These are phyloP conservation scores for Paguma larvata DNA, from an alignment of 2,797 vertebrate genomes.

Conservation along the genomic window DNA sequence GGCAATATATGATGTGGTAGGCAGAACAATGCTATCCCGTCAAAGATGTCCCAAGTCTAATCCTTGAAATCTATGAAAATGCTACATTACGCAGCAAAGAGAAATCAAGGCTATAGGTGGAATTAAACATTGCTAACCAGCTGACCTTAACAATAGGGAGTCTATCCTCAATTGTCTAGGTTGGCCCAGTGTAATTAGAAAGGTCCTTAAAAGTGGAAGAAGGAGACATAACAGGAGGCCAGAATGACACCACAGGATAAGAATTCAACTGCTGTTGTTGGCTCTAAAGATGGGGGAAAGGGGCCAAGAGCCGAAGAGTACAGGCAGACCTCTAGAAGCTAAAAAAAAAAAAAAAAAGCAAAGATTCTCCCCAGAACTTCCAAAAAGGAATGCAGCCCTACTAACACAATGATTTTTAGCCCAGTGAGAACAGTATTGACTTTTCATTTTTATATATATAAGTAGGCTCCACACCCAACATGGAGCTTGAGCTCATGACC, in stretches of 20 bases:
- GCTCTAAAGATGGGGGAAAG: neutral
- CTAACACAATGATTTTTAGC: neutral
- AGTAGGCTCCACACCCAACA: too few species aligned
- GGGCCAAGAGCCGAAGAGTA: neutral
- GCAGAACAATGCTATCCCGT: neutral
- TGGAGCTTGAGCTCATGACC: too few species aligned
- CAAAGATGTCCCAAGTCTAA: neutral
- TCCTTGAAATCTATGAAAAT: neutral
- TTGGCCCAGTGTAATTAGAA: neutral
- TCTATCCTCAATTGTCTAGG: neutral
- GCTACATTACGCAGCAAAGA: neutral
- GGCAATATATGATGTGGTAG: neutral
- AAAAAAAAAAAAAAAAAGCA: neutral
- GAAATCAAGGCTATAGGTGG: neutral
- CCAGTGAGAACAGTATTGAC: neutral
- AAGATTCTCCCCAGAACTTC: neutral
- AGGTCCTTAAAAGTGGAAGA: neutral
- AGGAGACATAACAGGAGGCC: neutral
- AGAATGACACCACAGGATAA: neutral
- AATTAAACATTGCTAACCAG: neutral
- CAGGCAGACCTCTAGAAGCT: neutral
- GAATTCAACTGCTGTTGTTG: neutral
- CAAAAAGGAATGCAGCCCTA: neutral
- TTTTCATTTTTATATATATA: too few species aligned
- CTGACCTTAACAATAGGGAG: neutral